Evolutionary conservation across 2,113 vertebrate genomes (phyloP).

Genomic region (Motacilla alba): DNA sequence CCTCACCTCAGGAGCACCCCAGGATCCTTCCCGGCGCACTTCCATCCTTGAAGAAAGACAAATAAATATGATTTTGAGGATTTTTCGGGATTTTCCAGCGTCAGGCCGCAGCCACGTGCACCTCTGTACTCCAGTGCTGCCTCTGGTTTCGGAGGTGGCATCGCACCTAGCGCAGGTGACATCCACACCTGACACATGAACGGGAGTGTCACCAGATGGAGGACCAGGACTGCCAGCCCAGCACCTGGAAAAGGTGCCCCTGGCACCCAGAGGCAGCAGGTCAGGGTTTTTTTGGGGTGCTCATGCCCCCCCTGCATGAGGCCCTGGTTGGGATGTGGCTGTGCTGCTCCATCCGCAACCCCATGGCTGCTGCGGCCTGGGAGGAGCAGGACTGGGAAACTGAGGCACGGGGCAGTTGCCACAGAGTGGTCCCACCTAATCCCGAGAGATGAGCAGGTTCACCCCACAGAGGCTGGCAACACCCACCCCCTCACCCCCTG

Average conservation of each 20-base stretch:
- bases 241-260: background rate
- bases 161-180: background rate
- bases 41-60: too few relatives aligned
- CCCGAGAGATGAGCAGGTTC: background rate
- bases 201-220: background rate
- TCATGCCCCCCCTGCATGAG: background rate
- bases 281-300: background rate
- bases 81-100: background rate
- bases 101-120: background rate
- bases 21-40: background rate
- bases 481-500: accelerated
- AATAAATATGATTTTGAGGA: accelerated
- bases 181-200: accelerated
- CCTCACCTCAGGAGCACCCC: too few relatives aligned
- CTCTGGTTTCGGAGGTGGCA: background rate
- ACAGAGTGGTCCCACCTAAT: background rate
- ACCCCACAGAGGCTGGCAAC: accelerated
- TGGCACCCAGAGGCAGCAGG: background rate
- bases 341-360: background rate
- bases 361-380: background rate
- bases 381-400: background rate
- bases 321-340: background rate
- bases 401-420: background rate
- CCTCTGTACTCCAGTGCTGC: background rate
- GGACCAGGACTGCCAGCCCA: accelerated